A percentile compares a stretch with the other conserved stretches of the same genome.
These are phyloP conservation scores for Stomatorhinus walkeri DNA, from an alignment of 2,797 vertebrate species.

Conservation along the genomic window DNA sequence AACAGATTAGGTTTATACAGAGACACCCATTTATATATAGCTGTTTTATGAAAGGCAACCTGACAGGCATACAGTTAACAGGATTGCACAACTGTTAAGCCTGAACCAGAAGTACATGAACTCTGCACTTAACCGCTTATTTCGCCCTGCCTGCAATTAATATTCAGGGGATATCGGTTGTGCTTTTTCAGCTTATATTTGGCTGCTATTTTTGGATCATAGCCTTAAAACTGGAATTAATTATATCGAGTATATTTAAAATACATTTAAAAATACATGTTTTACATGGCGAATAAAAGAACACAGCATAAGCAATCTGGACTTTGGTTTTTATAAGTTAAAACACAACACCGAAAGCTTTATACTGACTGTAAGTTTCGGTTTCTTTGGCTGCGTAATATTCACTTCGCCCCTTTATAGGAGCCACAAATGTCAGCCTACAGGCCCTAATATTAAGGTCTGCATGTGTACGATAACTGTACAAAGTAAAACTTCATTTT, in stretches of 20 bases:
- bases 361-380: not conserved
- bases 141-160: not conserved
- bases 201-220: not conserved
- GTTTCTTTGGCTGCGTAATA: not conserved
- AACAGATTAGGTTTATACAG: not conserved
- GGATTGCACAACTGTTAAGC: not conserved
- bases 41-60: not conserved
- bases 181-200: not conserved
- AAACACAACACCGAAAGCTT: not conserved
- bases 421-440: not conserved
- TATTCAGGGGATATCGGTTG: not conserved
- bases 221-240: not conserved
- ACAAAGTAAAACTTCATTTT: not conserved
- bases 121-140: not conserved
- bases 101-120: not conserved
- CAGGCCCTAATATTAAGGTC: not conserved
- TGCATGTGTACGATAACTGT: not conserved
- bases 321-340: not conserved
- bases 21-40: not conserved
- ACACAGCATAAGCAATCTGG: not conserved
- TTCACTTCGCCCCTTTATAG: not conserved
- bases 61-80: not conserved
- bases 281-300: not conserved
- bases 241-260: not conserved
- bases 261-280: not conserved